Conservation (phyloP, 2,113 vertebrate genomes). For the Psittacus erithacus region DNA sequence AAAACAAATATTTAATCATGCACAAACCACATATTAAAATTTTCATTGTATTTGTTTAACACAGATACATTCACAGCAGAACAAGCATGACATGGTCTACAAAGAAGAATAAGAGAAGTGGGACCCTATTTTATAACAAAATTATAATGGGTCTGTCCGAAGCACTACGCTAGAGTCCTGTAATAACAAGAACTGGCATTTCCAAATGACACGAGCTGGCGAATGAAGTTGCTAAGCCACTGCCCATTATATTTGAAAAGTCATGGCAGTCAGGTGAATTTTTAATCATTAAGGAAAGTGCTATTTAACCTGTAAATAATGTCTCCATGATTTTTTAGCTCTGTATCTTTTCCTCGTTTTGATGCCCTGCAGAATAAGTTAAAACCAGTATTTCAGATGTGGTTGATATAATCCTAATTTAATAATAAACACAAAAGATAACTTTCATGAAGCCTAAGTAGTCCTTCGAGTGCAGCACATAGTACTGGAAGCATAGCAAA, state of each 20-base stretch:
- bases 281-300: not conserved
- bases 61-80: not conserved
- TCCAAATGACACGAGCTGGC: not conserved
- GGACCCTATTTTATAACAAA: not conserved
- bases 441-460: not conserved
- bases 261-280: not conserved
- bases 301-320: not conserved
- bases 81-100: not conserved
- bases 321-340: not conserved
- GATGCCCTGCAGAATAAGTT: not conserved
- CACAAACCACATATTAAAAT: not conserved
- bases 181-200: not conserved
- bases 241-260: no score
- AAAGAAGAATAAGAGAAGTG: not conserved
- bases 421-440: not conserved
- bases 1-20: not conserved
- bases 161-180: not conserved
- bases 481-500: not conserved
- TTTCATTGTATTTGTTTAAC: not conserved
- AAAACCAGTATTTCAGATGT: not conserved
- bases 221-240: no score
- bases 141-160: not conserved
- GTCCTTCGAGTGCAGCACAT: not conserved
- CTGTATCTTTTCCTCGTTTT: not conserved
- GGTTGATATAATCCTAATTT: not conserved